Conservation (phyloP, 2,113 vertebrate genomes). For the Melanostigma gelatinosum region DNA sequence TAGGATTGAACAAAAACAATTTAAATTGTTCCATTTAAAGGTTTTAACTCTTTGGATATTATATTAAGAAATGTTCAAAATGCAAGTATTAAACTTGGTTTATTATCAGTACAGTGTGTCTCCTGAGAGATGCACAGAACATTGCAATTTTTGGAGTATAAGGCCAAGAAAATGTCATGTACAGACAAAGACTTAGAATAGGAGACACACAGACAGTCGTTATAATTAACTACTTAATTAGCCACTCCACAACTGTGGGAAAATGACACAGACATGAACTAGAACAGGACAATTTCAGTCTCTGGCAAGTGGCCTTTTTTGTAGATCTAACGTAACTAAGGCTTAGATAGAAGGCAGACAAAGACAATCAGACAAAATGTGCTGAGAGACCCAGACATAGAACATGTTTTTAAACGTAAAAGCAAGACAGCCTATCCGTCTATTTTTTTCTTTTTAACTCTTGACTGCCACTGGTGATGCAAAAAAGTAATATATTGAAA, state of each 20-base stretch:
- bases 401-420: constrained; percentile 39
- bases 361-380: constrained; percentile 49
- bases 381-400: constrained; percentile 53
- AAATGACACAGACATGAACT: constrained; percentile 29
- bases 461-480: constrained; percentile 23
- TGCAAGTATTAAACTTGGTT: background rate
- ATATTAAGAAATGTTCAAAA: background rate
- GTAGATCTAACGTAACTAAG: constrained; percentile 28
- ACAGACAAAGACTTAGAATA: constrained; percentile 32
- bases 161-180: constrained; percentile 20
- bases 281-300: constrained; percentile 16
- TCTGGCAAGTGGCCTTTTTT: constrained; percentile 37
- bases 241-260: constrained; percentile 13
- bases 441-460: constrained; percentile 13
- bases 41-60: background rate
- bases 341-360: constrained; percentile 39
- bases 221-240: constrained; percentile 38
- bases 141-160: background rate
- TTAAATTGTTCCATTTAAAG: background rate
- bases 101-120: constrained; percentile 6
- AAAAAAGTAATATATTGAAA: constrained; percentile 8
- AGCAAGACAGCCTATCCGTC: constrained; percentile 18
- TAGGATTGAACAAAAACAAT: constrained; percentile 2
- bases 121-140: constrained; percentile 20
- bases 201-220: constrained; percentile 29